Conservation (phyloP, 2,888 invertebrate species). For the Nematopogon swammerdamellus region DNA sequence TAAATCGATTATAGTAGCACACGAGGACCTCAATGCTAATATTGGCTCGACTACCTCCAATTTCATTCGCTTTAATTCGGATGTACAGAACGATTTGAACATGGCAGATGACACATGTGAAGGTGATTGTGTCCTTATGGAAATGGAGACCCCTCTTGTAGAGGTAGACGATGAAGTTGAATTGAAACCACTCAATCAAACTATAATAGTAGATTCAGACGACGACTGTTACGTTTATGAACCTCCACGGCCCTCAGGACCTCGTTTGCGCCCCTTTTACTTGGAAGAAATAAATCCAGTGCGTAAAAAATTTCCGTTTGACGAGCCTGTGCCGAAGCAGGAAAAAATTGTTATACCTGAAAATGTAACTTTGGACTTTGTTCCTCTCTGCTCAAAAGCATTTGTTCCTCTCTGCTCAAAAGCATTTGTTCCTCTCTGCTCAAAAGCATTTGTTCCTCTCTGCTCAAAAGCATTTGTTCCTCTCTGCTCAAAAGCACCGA, state of each 20-base stretch:
- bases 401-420: no score
- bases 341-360: background rate
- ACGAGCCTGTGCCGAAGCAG: background rate
- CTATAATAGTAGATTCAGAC: background rate
- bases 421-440: no score
- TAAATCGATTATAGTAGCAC: no score
- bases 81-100: background rate
- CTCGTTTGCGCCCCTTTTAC: background rate
- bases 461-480: no score
- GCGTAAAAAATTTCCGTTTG: background rate
- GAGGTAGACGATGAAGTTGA: background rate
- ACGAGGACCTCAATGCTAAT: no score
- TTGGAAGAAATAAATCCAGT: background rate
- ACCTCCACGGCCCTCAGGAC: background rate
- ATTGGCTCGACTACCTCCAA: conserved; percentile 5
- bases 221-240: background rate
- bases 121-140: background rate
- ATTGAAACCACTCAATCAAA: background rate
- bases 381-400: background rate
- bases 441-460: no score
- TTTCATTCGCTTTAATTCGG: conserved; percentile 12
- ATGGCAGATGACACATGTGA: background rate
- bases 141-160: background rate
- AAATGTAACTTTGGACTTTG: background rate
- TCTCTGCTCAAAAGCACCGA: no score